Evolutionary conservation across 1,140 invertebrate genomes (phyloP).

Genomic region (Parapsyche elsis): DNA sequence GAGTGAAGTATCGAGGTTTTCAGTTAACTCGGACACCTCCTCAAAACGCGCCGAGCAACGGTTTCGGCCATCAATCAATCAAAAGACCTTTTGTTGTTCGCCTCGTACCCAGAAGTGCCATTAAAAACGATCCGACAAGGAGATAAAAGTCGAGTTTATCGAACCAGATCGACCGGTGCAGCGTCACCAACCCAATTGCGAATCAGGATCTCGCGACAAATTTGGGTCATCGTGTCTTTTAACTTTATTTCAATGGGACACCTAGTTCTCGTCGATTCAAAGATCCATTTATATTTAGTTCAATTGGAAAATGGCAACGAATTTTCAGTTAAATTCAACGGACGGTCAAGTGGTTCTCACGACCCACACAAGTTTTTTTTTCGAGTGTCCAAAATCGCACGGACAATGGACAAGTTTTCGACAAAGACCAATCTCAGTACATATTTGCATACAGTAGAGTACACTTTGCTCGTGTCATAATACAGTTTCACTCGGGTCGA

Average conservation of each 20-base stretch:
- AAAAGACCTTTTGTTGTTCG: background rate
- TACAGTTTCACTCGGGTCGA: too few relatives aligned
- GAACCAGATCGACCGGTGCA: background rate
- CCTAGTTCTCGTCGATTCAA: too few relatives aligned
- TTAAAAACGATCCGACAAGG: background rate
- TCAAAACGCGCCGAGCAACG: background rate
- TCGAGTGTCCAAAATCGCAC: background rate
- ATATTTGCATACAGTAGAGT: background rate
- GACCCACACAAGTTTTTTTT: background rate
- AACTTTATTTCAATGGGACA: too few relatives aligned
- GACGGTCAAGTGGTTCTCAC: conserved; percentile 1
- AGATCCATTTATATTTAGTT: too few relatives aligned
- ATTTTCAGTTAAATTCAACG: background rate
- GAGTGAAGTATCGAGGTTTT: too few relatives aligned
- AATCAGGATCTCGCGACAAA: too few relatives aligned
- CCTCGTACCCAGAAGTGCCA: background rate
- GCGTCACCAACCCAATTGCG: too few relatives aligned
- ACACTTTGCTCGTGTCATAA: too few relatives aligned
- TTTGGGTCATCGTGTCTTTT: too few relatives aligned
- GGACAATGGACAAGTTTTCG: too few relatives aligned
- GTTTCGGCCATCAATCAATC: background rate
- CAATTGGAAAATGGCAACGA: too few relatives aligned
- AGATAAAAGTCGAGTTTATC: background rate
- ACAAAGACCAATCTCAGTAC: background rate
- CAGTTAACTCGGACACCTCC: too few relatives aligned